Evolutionary conservation across 2,888 invertebrate species (phyloP), one percentile per base, ranked within the genome.

Genomic region (Ochropleura leucogaster): DNA sequence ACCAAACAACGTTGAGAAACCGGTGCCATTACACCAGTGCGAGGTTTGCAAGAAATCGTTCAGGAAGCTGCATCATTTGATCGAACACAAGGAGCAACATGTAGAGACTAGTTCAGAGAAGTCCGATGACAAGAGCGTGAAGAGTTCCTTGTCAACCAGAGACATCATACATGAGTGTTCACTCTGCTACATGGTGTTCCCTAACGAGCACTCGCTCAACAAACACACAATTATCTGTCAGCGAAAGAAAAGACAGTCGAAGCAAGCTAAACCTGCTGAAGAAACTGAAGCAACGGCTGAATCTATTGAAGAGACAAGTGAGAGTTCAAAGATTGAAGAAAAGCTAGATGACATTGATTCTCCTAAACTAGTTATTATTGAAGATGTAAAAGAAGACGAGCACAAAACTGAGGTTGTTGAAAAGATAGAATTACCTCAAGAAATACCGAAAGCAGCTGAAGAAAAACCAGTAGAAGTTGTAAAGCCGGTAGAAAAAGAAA

Each of bases 151-250:
- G 47, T 95, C 96, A 3, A 95, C 96, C 18, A 96, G 92, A 88
- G 96, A 96, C 74, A 96, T 96, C 68, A 96, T 96, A 86, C 96
- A 96, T 68, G 96, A 96, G 88, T 96, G 96, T 86, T 93, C 96
- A 53, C 92, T 96, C 20, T 96, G 96, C 84, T 96, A 96, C 81
- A 96, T 96, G 96, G 96, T 96, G 3, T 96, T 96, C 86, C 96
- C 96, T 14, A 96, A 96, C 80, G 96, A 96, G 74, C 96, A 96
- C 88, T 96, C 96, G 0, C 86, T 96, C 14, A 96, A 91, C 72
- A 96, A 96, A 84, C 96, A 96, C 74, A 91, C 93, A 0, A 86
- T 93, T 9, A 91, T 93, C 80, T 96, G 96, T 86, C 93, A 93
- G 81, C 93, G 93, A 82, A 96, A 96, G 85, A 96, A 95, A 87